These are phyloP conservation scores for Odontamblyopus rebecca DNA, from an alignment of 2,797 vertebrate genomes.

Conservation along the genomic window DNA sequence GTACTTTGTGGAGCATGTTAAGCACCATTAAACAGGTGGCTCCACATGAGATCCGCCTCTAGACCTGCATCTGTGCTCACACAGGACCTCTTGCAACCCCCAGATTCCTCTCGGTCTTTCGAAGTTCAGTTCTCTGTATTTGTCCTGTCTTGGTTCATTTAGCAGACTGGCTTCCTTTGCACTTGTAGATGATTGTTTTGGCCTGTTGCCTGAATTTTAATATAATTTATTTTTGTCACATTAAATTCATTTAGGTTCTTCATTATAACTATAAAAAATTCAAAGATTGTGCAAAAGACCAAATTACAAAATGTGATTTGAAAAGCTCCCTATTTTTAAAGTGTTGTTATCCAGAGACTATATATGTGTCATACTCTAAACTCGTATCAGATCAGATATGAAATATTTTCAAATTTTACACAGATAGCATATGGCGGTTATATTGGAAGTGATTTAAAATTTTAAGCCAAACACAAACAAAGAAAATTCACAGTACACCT, in stretches of 20 bases:
- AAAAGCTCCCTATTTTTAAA: conserved; percentile 55
- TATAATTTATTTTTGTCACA: conserved; percentile 47
- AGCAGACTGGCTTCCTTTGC: conserved; percentile 44
- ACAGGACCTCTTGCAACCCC: conserved; percentile 45
- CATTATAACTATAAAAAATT: conserved; percentile 50
- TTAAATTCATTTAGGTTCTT: conserved; percentile 56
- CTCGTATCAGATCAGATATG: conserved; percentile 26
- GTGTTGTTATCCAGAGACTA: conserved; percentile 48
- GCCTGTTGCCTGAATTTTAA: conserved; percentile 40
- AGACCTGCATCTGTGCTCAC: conserved; percentile 33
- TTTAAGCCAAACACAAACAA: conserved; percentile 32
- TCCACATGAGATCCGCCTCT: conserved; percentile 48
- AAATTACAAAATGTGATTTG: conserved; percentile 57
- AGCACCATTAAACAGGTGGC: conserved; percentile 75
- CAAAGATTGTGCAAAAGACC: conserved; percentile 27
- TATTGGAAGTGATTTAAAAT: conserved; percentile 27
- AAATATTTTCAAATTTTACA: conserved; percentile 28
- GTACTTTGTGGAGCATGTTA: conserved; percentile 40
- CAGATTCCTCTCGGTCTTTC: conserved; percentile 43
- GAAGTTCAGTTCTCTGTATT: conserved; percentile 37
- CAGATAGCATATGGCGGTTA: conserved; percentile 14
- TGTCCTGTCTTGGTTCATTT: conserved; percentile 45
- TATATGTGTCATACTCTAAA: conserved; percentile 23
- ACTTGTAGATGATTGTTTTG: conserved; percentile 61
- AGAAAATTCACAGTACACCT: conserved; percentile 32